These are phyloP conservation scores for Sapajus apella DNA, from an alignment of 2,113 vertebrate species.

Conservation along the genomic window DNA sequence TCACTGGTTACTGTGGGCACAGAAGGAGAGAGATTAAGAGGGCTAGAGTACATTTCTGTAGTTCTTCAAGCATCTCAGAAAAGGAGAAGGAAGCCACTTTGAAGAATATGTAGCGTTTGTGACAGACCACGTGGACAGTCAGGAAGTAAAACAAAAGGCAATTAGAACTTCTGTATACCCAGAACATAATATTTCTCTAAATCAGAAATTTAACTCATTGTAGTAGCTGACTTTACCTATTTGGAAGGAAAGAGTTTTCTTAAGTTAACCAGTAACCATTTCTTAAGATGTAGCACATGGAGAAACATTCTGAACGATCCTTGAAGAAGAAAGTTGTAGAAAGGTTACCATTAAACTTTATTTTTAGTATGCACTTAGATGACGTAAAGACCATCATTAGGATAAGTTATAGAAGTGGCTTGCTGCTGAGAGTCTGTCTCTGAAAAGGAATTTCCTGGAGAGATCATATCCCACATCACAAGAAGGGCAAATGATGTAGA, in stretches of 20 bases:
- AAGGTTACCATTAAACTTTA: background rate
- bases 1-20: background rate
- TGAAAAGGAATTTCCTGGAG: background rate
- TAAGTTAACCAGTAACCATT: background rate
- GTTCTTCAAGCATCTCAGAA: background rate
- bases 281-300: background rate
- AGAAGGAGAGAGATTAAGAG: background rate
- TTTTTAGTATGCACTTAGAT: background rate
- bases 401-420: background rate
- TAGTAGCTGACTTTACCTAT: background rate
- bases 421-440: background rate
- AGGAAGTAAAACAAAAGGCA: background rate
- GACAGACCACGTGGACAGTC: background rate
- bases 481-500: background rate
- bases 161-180: background rate
- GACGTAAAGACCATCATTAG: background rate
- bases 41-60: background rate
- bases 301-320: background rate
- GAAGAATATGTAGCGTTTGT: background rate
- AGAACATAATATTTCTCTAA: background rate
- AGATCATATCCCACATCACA: background rate
- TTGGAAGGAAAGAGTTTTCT: background rate
- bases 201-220: conserved; percentile 23
- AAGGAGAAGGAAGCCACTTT: background rate
- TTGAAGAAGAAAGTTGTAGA: background rate